phyloP scores from a whole-genome alignment of 1,140 invertebrate genomes.

The Carposina sasakii region DNA sequence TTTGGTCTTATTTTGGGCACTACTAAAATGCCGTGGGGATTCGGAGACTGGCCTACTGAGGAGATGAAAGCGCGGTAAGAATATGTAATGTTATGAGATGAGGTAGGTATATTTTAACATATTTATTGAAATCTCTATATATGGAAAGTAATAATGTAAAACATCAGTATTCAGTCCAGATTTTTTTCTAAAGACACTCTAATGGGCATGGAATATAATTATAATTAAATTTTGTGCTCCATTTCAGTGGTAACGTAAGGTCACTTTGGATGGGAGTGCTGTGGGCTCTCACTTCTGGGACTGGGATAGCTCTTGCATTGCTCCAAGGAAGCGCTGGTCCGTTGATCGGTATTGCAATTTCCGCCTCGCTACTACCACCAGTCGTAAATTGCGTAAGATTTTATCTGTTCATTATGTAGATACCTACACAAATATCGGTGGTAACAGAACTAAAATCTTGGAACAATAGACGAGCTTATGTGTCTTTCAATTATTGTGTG shows the following conservation, averaged over 20 bases:
- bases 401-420: no score
- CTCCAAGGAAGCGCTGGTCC: constrained; percentile 89
- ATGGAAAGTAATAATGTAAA: no score
- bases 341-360: constrained; percentile 91
- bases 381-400: constrained; percentile 86
- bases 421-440: no score
- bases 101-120: no score
- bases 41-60: constrained; percentile 83
- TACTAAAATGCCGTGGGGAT: constrained; percentile 84
- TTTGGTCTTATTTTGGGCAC: constrained; percentile 84
- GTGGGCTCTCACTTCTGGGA: constrained; percentile 81
- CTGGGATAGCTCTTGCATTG: constrained; percentile 88
- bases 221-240: not conserved
- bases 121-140: no score
- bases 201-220: no score
- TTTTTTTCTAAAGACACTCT: no score
- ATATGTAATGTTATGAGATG: no score
- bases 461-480: no score
- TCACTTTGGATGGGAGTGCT: constrained; percentile 82
- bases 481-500: no score
- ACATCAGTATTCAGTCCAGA: no score
- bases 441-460: no score
- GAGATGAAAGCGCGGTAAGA: constrained; percentile 87
- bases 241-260: constrained; percentile 77
- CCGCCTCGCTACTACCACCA: constrained; percentile 89